phyloP scores from a whole-genome alignment of 2,888 invertebrate species.

The Apotomis turbidana region DNA sequence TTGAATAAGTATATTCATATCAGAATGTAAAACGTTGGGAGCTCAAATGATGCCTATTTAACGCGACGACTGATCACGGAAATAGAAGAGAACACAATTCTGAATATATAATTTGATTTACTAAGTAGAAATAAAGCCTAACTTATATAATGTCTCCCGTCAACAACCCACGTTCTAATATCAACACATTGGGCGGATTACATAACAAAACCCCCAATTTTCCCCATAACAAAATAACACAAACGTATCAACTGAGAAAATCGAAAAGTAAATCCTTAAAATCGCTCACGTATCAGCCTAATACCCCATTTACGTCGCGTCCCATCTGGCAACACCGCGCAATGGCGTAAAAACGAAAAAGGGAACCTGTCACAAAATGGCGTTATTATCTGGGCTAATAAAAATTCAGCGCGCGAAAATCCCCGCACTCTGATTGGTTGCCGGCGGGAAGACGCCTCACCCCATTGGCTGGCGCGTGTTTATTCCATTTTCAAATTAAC shows the following conservation, averaged over 20 bases:
- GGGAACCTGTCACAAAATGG: slow-evolving; percentile 78
- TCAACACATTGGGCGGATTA: slow-evolving; percentile 18
- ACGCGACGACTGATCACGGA: no score
- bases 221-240: slow-evolving; percentile 40
- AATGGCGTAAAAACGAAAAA: slow-evolving; percentile 64
- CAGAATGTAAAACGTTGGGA: no score
- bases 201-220: slow-evolving; percentile 27
- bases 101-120: no score
- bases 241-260: slow-evolving; percentile 50
- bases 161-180: no score
- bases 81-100: no score
- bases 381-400: slow-evolving; percentile 82
- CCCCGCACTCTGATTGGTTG: slow-evolving; percentile 69
- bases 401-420: slow-evolving; percentile 84
- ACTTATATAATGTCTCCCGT: neutral
- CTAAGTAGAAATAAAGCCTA: neutral
- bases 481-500: slow-evolving; percentile 84
- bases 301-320: slow-evolving; percentile 63
- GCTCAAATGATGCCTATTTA: no score
- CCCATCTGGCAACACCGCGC: slow-evolving; percentile 60
- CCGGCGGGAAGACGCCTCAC: slow-evolving; percentile 65
- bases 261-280: slow-evolving; percentile 53
- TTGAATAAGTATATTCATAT: no score
- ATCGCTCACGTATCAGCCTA: slow-evolving; percentile 59
- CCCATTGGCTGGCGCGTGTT: slow-evolving; percentile 75